Base-by-base conservation (phyloP, 64 coral and sea anemone species). In the Stichodactyla mertensii region DNA sequence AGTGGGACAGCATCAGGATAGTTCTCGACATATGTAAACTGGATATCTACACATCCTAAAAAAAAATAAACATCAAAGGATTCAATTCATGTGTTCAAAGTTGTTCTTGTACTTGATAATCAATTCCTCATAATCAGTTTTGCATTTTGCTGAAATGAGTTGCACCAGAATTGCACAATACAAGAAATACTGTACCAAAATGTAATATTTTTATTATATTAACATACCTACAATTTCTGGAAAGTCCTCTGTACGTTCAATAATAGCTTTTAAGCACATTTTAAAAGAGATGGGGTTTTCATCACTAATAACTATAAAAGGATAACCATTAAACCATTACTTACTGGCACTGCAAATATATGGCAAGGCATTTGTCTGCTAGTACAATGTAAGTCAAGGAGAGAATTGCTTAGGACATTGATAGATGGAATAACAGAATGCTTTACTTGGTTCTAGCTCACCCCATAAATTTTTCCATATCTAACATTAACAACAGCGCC, bases 1-100 rank as follows among this genome's bases (percentile, higher is more conserved):
- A 88, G 4, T 16, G 97, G 97, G 22, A 55, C 31, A 13, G 89
- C 93, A 89, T 99, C 97, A 52, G 97, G 97, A 24, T 99, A 99
- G 20, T 52, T 95, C 19, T 95, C 90, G 18, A 95, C 93, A 86
- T 91, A 99, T 10, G 93, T 95, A 27, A 99, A 99, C 91, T 95
- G 93, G 19, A 99, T 84, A 52, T 81, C 84, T 19, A 78, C 91
- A 91, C 78, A 70, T 20, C 92, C 97, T 92, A 86, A 70, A 61
- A 66, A 80, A 15, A 91, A 55, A 55, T 31, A 14, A n/a, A 80
- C 31, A 79, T 64, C 36, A 82, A 8, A 16, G 14, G 59, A 61
- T 61, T 16, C 18, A 61, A 61, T 61, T 61, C 36, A 45, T 45
- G 36, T 2, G 36, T 45, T 45, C 36, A 45, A 45, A 45, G 36